Evolutionary conservation across 2,888 invertebrate species (phyloP), one percentile per base, ranked within the genome.

Genomic region (Stenodema calcarata): DNA sequence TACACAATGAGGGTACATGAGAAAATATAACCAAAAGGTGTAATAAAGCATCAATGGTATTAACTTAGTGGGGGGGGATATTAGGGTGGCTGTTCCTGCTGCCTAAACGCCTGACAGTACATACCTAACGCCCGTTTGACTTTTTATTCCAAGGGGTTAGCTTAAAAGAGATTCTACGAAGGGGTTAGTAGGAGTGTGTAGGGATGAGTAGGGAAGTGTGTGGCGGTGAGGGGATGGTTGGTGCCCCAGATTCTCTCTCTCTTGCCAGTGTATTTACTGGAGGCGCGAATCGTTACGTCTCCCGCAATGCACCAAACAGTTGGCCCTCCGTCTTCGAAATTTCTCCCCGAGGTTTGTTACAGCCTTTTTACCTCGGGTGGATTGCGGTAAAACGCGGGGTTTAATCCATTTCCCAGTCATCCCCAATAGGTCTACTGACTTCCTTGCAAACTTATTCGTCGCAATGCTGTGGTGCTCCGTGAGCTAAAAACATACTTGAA

Each of bases 261-360:
- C 84, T 75, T 75, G 84, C 84, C 84, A 73, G 84, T 73, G 84
- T 84, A 84, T 84, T 84, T 84, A 84, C 84, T 84, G 75, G 84
- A 84, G 84, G 84, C 84, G 84, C 84, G 75, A 84, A 84, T 84
- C 84, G 84, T 84, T 84, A 84, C 84, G 75, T 47, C 84, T 84
- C 84, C 84, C 84, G 84, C 84, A 84, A 84, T 84, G 84, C 84
- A 84, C 84, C 84, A 84, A 84, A 84, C 84, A 44, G 84, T 70
- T 84, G 70, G 84, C 84, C 75, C 84, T 84, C 70, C 84, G 84
- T 84, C 70, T 84, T 84, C 70, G 84, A 84, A 84, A 84, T 69
- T 82, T 82, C 69, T 82, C 81, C 16, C 50, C 80, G 30, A 50
- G 42, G 78, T 47, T 42, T 27, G 44, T 78, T 28, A 50, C 80